Conservation (phyloP, 2,797 vertebrate species). For the Enteromius thamalakanensis region DNA sequence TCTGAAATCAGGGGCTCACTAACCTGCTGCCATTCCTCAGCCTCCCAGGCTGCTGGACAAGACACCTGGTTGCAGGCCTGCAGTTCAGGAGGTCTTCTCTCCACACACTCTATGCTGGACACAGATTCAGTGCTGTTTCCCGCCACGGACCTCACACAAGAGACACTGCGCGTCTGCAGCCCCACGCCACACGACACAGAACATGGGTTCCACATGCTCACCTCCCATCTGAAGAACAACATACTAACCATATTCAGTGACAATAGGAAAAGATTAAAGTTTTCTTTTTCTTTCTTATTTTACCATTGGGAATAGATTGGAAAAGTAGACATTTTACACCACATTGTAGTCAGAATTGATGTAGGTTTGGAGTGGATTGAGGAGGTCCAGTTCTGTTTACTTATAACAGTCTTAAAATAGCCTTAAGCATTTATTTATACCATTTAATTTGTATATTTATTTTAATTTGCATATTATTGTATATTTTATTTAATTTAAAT, state of each 20-base stretch:
- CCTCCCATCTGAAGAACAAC: constrained; percentile 80
- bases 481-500: background rate
- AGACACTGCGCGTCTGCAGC: constrained; percentile 84
- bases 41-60: constrained; percentile 87
- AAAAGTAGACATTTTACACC: background rate
- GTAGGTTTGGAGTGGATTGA: background rate
- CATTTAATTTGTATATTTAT: background rate
- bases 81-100: constrained; percentile 79
- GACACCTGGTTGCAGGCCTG: constrained; percentile 88
- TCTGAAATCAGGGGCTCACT: background rate
- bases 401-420: constrained; percentile 7
- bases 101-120: constrained; percentile 74
- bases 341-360: background rate
- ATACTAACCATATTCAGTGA: constrained; percentile 21
- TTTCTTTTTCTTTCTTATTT: no score
- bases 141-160: constrained; percentile 75
- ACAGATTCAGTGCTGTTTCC: constrained; percentile 67
- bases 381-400: background rate
- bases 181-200: constrained; percentile 88
- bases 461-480: background rate
- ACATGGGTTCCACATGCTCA: constrained; percentile 83
- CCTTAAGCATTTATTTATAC: background rate
- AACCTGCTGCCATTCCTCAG: constrained; percentile 88
- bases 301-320: background rate
- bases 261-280: background rate